phyloP scores from a whole-genome alignment of 2,888 invertebrate species.

The Ptychoptera contaminata region DNA sequence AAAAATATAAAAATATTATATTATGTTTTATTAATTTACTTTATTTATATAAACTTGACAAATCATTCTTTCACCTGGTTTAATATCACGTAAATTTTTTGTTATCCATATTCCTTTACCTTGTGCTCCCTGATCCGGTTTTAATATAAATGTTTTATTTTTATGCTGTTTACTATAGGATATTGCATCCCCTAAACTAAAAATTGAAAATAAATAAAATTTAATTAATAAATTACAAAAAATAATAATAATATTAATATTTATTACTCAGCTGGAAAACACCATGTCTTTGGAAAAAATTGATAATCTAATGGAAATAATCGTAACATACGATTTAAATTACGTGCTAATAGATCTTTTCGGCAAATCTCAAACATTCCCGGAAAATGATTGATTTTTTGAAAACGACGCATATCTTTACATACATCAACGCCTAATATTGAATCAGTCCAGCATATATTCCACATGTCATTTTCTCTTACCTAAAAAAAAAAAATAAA shows the following conservation, averaged over 20 bases:
- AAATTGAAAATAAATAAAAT: constrained; percentile 7
- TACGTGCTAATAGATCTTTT: constrained; percentile 77
- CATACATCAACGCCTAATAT: constrained; percentile 73
- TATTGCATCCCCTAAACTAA: constrained; percentile 54
- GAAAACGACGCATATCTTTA: constrained; percentile 83
- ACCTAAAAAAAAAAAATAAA: constrained; percentile 27
- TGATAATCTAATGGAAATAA: constrained; percentile 80
- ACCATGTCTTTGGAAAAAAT: constrained; percentile 89
- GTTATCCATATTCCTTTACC: constrained; percentile 81
- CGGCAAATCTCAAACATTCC: constrained; percentile 80
- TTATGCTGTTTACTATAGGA: constrained; percentile 53
- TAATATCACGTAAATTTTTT: constrained; percentile 63
- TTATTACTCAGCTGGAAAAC: constrained; percentile 76
- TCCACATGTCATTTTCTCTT: constrained; percentile 69
- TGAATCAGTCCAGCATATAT: constrained; percentile 81
- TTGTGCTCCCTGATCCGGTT: constrained; percentile 83
- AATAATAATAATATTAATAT: not conserved
- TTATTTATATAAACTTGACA: constrained; percentile 63
- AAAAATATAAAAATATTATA: not conserved
- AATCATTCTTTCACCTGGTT: constrained; percentile 66
- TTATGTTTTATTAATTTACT: constrained; percentile 28
- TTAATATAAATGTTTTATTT: constrained; percentile 70
- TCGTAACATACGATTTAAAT: constrained; percentile 78
- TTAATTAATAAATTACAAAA: not conserved
- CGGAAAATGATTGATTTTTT: constrained; percentile 87